Base-by-base conservation (phyloP, 2,797 vertebrate species). In the Oryzias sinensis region DNA sequence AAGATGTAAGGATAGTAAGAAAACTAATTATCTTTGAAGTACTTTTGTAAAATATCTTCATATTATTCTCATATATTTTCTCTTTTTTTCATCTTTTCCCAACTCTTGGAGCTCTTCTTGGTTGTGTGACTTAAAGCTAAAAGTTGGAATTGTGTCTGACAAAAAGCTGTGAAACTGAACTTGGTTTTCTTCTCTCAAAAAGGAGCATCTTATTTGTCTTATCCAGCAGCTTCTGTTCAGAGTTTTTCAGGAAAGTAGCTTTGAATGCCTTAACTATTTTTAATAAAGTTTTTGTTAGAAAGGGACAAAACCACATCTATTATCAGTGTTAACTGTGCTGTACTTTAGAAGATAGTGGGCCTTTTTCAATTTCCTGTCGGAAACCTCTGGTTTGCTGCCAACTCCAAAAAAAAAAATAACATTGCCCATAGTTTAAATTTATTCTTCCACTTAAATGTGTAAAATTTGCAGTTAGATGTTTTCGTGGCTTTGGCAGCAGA, bases 111-210 rank as follows among this genome's bases (percentile, higher is more conserved):
- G 33, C 49, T 62, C 49, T 50, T 63, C 22, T 75, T 17, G 47
- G 29, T 51, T 70, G 70, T 68, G 82, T 1, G 0, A 70, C 5
- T 42, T 65, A 42, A 59, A 59, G 55, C 45, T 51, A 22, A 62
- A 63, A 58, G 49, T 20, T 60, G 33, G n/a, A 14, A 57, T 47
- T 29, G 33, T 46, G 41, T 40, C 17, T 6, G 18, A 57, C 40
- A 72, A 46, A 65, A 53, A 53, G 59, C 43, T 43, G 2, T 1
- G 37, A 25, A 41, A 53, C 59, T 47, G 46, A 53, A 62, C 61
- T 60, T 50, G 37, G 11, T n/a, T 47, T 33, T 27, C 66, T 14
- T 52, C 22, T 41, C 5, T 56, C 17, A 45, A 53, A 43, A 49
- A 49, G 48, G 53, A 63, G 37, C 49, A 42, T 49, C 11, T 25